Base-by-base conservation (phyloP, 35 echinoderm and acorn worm genomes). In the Chiridota heheva region DNA sequence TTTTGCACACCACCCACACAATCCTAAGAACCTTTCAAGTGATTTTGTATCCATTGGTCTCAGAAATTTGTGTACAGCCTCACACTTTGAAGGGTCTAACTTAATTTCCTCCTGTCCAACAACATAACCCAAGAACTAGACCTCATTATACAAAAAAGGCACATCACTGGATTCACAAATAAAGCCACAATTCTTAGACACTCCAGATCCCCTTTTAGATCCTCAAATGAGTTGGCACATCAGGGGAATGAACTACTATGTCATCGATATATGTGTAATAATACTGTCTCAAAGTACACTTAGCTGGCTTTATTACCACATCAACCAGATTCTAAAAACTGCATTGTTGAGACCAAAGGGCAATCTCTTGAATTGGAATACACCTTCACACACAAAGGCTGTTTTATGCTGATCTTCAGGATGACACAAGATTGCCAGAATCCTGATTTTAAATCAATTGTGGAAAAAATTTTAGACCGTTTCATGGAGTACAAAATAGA, bases 1-100 rank as follows among this genome's bases (percentile, higher is more conserved):
- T 39, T 76, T 76, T 32, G 72, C 72, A 58, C 72, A 76, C 72
- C 72, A 76, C 72, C 72, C 72, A 30, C 42, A 56, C 46, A 76
- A 36, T n/a, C 72, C 72, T 36, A 76, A 56, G 37, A 76, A 56
- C 35, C 72, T 56, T 56, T 76, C 48, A 13, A 76, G 44, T 27
- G 72, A 76, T 49, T 76, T 76, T 18, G 28, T 76, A 5, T 76
- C 44, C n/a, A n/a, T 58, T 8, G 44, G 72, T 2, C 20, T 17
- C n/a, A 32, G 72, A 57, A 33, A 76, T 20, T 55, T 49, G 4
- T 56, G 42, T 38, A 76, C 72, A 2, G 72, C 72, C 27, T 76
- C 72, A 76, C 18, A 55, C 37, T 56, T 76, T 36, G 72, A 76
- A 13, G 72, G 72, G 58, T 76, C 37, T 29, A 74, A 12, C 37